Conservation (phyloP, 2,113 vertebrate species). For the Speoplatyrhinus poulsoni region DNA sequence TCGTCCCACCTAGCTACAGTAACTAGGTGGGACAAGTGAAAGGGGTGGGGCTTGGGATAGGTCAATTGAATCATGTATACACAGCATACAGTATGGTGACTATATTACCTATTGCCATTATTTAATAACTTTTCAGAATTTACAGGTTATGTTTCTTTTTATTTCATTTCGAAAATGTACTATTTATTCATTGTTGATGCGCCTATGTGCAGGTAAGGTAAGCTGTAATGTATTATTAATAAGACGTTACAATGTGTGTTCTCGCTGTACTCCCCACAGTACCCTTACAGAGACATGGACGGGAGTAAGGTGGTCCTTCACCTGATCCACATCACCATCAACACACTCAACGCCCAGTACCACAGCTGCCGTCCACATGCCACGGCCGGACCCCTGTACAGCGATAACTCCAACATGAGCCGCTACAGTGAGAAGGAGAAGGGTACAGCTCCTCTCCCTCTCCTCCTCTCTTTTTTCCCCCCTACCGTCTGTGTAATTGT, state of each 20-base stretch:
- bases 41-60: too few relatives aligned
- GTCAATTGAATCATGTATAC: too few relatives aligned
- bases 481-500: background rate
- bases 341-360: constrained; percentile 97
- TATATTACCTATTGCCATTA: background rate
- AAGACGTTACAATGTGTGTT: background rate
- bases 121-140: background rate
- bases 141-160: too few relatives aligned
- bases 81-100: too few relatives aligned
- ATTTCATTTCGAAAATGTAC: too few relatives aligned
- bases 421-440: constrained; percentile 99
- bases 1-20: too few relatives aligned
- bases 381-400: constrained; percentile 93
- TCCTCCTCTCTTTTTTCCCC: too few relatives aligned
- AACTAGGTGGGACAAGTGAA: too few relatives aligned
- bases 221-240: too few relatives aligned
- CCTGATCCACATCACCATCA: constrained; percentile 97
- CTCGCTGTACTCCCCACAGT: constrained; percentile 70
- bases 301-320: constrained; percentile 94
- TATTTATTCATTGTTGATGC: too few relatives aligned
- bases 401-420: constrained; percentile 97
- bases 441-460: constrained; percentile 73
- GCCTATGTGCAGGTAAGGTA: too few relatives aligned
- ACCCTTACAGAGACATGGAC: constrained; percentile 97
- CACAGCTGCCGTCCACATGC: constrained; percentile 98